Base-by-base conservation (phyloP, 2,888 invertebrate genomes). In the Drosophila trichaetosa region DNA sequence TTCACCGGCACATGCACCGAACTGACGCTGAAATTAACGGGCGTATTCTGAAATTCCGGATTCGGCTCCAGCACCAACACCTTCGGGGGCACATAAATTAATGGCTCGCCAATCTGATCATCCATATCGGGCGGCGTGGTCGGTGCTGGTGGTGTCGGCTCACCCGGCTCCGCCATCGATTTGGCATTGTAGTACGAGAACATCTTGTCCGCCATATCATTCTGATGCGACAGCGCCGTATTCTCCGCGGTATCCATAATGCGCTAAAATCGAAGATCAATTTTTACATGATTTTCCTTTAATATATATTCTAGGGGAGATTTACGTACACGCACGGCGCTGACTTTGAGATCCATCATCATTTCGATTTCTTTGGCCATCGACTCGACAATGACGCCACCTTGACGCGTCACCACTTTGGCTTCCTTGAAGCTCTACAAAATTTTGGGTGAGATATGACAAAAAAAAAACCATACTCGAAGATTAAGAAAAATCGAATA, bases 1-100 rank as follows among this genome's bases (percentile, higher is more conserved):
- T 98, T 99, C 73, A 98, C 98, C 38, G 99, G 99, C 56, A 99
- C 97, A 92, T 99, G 99, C 49, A 99, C 97, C 75, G 98, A 97
- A 91, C 97, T 98, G 91, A 96, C 94, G 91, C 95, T 96, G 48
- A 95, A 95, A 92, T 97, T 97, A 34, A 96, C 96, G 34, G 95
- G 95, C 74, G 96, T 95, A 90, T 96, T 95, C 79, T 96, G 96
- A 93, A 97, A 98, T 90, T 97, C 96, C 40, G 95, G 93, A 92
- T 96, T 96, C 81, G 94, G 94, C 70, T 94, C 95, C 71, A 97
- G 93, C 56, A 95, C 94, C 73, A 96, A 95, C 83, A 95, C 95
- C 90, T 95, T 95, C 21, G 95, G 94, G 6, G 94, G 94, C 51
- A 95, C 92, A 52, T 93, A 92, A 64, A 94, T 94, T 93, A 94